Conservation (phyloP, 2,888 invertebrate species). For the Protophormia terraenovae region DNA sequence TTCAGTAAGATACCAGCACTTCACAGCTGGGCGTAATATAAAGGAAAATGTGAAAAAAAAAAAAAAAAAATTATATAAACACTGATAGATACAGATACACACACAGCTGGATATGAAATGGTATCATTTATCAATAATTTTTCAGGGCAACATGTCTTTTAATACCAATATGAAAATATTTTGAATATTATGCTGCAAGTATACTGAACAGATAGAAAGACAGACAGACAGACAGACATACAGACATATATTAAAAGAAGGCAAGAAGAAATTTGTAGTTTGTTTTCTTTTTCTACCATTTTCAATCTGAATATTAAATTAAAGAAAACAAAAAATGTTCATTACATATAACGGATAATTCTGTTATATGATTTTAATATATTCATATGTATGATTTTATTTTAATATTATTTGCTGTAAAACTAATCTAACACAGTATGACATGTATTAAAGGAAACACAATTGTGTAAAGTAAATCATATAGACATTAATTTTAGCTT, state of each 20-base stretch:
- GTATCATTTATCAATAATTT: conserved; percentile 78
- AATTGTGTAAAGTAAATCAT: neutral
- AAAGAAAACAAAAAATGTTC: neutral
- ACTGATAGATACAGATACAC: neutral
- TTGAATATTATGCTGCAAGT: conserved; percentile 15
- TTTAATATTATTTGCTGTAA: neutral
- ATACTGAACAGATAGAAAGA: too few relatives aligned
- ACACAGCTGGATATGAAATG: conserved; percentile 61
- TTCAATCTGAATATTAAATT: conserved; percentile 19
- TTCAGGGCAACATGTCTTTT: conserved; percentile 70
- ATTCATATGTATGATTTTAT: neutral
- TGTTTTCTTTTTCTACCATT: neutral
- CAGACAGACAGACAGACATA: neutral
- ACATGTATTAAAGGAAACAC: neutral
- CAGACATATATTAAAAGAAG: conserved; percentile 11
- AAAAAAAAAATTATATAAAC: neutral
- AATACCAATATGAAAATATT: conserved; percentile 39
- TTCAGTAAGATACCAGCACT: conserved; percentile 21
- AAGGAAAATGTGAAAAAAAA: neutral
- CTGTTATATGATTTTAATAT: neutral
- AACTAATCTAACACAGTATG: neutral
- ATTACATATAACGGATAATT: neutral
- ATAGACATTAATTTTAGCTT: too few relatives aligned
- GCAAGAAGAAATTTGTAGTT: neutral
- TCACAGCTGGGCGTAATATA: conserved; percentile 28